phyloP scores from a whole-genome alignment of 2,888 invertebrate genomes.

The Lithosia quadra region DNA sequence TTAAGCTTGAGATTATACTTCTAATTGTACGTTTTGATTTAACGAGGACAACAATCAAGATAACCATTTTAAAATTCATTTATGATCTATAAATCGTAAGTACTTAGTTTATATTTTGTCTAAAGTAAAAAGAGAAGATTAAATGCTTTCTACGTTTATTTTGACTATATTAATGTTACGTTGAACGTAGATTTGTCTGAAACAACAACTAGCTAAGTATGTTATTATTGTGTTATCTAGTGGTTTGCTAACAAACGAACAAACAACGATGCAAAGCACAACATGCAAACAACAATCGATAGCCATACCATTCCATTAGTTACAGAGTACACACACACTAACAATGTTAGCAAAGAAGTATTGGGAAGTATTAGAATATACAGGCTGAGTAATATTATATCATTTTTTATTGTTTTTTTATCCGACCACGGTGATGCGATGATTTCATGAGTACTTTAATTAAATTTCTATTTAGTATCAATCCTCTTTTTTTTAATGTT shows the following conservation, averaged over 20 bases:
- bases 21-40: background rate
- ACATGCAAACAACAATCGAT: conserved; percentile 60
- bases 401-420: conserved; percentile 5
- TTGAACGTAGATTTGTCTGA: conserved; percentile 55
- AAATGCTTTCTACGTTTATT: background rate
- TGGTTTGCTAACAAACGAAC: conserved; percentile 49
- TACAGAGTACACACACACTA: conserved; percentile 36
- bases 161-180: background rate
- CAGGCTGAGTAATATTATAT: background rate
- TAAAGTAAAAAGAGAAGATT: background rate
- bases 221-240: conserved; percentile 52
- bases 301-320: conserved; percentile 36
- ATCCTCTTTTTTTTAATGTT: no score
- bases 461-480: background rate
- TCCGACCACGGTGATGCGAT: conserved; percentile 17
- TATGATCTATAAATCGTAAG: background rate
- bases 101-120: background rate
- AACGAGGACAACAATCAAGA: background rate
- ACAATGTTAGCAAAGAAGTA: conserved; percentile 41
- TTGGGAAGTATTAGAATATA: conserved; percentile 27
- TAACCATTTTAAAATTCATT: background rate
- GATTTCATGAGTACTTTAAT: background rate
- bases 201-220: conserved; percentile 27
- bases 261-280: conserved; percentile 69
- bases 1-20: background rate